These are phyloP conservation scores for Valencia hispanica DNA, from an alignment of 2,797 vertebrate species.

Conservation along the genomic window DNA sequence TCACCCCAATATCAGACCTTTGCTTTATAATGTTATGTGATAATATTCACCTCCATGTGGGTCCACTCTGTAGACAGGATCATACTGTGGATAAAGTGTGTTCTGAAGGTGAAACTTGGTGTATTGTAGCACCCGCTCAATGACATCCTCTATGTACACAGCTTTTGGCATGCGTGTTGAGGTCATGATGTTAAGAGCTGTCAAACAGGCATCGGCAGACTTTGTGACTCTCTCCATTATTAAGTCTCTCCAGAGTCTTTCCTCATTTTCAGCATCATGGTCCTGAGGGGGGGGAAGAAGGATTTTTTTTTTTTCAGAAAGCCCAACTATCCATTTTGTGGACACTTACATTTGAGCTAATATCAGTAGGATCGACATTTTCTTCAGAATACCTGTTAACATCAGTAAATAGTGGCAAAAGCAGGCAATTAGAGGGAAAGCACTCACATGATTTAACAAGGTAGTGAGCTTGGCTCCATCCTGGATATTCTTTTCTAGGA, in stretches of 20 bases:
- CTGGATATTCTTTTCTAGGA: constrained; percentile 98
- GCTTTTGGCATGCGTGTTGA: constrained; percentile 98
- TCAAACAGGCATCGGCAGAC: constrained; percentile 97
- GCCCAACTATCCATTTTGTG: not conserved
- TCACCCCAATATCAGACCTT: not conserved
- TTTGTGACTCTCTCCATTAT: constrained; percentile 99
- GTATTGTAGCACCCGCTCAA: constrained; percentile 95
- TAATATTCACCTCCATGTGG: constrained; percentile 88
- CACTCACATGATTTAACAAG: constrained; percentile 91
- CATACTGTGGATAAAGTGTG: constrained; percentile 96
- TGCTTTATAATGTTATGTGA: not conserved
- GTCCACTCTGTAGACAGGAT: constrained; percentile 96
- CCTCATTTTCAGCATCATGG: constrained; percentile 95
- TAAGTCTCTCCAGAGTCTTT: constrained; percentile 95
- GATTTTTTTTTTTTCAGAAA: not conserved
- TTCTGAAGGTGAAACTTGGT: constrained; percentile 98
- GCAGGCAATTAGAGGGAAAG: not conserved
- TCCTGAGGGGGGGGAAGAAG: constrained; percentile 78
- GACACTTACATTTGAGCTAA: not conserved
- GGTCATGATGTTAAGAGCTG: constrained; percentile 97
- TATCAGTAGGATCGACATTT: not conserved
- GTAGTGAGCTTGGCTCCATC: constrained; percentile 95
- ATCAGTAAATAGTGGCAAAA: constrained; percentile 5
- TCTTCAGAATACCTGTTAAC: not conserved
- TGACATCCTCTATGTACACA: constrained; percentile 98